Evolutionary conservation across 2,888 invertebrate genomes (phyloP).

Genomic region (Xanthorhoe spadicearia): DNA sequence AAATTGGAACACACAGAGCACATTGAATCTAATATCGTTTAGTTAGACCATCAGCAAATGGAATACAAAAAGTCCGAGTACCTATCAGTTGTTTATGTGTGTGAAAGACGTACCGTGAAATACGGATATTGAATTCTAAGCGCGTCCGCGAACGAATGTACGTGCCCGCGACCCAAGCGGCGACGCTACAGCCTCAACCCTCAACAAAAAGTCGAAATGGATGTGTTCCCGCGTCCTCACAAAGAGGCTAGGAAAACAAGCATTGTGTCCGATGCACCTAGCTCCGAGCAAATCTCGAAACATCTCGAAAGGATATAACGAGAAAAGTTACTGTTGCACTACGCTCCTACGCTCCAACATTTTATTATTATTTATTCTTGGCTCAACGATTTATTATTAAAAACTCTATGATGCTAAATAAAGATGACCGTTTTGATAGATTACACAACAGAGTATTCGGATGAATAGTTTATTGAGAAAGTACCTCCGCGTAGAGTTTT

Average conservation of each 20-base stretch:
- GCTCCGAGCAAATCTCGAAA: conserved; percentile 73
- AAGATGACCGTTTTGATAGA: not conserved
- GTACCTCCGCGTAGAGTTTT: conserved; percentile 7
- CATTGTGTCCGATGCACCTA: conserved; percentile 73
- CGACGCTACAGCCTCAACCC: conserved; percentile 52
- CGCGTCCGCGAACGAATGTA: conserved; percentile 71
- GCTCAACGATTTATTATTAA: conserved; percentile 52
- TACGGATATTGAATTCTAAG: conserved; percentile 77
- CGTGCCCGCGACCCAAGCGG: conserved; percentile 65
- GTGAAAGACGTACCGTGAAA: conserved; percentile 67
- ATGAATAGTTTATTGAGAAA: conserved; percentile 4
- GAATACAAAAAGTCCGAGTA: conserved; percentile 62
- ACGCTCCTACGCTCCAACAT: conserved; percentile 49
- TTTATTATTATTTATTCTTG: conserved; percentile 64
- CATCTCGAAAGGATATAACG: conserved; percentile 72
- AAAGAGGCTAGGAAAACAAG: conserved; percentile 66
- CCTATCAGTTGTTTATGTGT: conserved; percentile 64
- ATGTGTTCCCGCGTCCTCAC: conserved; percentile 64
- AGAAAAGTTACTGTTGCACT: conserved; percentile 66
- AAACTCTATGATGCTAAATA: not conserved
- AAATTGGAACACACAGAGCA: conserved; percentile 44
- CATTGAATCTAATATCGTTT: conserved; percentile 47
- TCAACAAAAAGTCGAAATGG: conserved; percentile 72
- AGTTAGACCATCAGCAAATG: conserved; percentile 56
- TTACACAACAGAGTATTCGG: not conserved